phyloP scores from a whole-genome alignment of 2,888 invertebrate genomes.

The Sinelater perroti region DNA sequence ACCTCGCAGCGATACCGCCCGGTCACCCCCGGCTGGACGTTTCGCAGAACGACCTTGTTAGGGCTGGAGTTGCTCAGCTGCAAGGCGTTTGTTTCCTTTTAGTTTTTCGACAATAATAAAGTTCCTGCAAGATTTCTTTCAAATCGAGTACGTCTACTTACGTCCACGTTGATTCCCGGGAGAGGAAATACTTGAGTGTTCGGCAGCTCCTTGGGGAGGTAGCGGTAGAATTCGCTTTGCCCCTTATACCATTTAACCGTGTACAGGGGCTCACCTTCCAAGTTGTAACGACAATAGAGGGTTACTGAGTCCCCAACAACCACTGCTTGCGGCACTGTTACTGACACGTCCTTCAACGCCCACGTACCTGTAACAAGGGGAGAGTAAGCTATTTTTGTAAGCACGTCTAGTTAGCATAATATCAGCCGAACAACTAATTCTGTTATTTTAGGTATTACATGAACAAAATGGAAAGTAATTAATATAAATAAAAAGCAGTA shows the following conservation, averaged over 20 bases:
- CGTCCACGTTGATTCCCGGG: conserved; percentile 75
- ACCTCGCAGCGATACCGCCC: conserved; percentile 82
- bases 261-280: conserved; percentile 79
- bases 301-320: conserved; percentile 77
- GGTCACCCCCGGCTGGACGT: conserved; percentile 74
- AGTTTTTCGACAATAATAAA: too few relatives aligned
- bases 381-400: too few relatives aligned
- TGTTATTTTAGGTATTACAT: too few relatives aligned
- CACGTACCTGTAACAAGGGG: conserved; percentile 64
- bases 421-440: too few relatives aligned
- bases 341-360: conserved; percentile 74
- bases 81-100: conserved; percentile 42
- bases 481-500: too few relatives aligned
- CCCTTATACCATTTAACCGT: conserved; percentile 87
- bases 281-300: conserved; percentile 77
- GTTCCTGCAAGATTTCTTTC: too few relatives aligned
- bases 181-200: conserved; percentile 77
- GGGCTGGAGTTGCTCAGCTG: conserved; percentile 72
- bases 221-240: conserved; percentile 79
- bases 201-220: conserved; percentile 80
- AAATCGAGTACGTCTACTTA: conserved; percentile 67
- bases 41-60: conserved; percentile 72
- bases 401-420: too few relatives aligned
- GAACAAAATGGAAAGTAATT: too few relatives aligned
- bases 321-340: conserved; percentile 76